phyloP scores from a whole-genome alignment of 2,888 invertebrate genomes.

The Deilephila elpenor region DNA sequence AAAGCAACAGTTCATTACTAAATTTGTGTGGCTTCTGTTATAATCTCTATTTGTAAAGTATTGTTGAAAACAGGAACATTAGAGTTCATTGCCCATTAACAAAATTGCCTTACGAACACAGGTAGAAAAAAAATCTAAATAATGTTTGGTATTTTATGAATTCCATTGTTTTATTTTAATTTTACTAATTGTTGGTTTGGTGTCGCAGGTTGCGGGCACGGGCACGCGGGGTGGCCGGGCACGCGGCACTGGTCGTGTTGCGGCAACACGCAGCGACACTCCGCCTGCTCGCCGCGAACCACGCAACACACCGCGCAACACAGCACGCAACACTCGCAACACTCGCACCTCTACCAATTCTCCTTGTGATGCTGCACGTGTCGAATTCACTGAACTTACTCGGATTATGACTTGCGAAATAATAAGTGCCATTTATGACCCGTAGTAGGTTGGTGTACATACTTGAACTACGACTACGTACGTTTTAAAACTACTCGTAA shows the following conservation, averaged over 20 bases:
- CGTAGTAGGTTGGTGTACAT: too few relatives aligned
- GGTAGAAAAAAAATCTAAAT: too few relatives aligned
- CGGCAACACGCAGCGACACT: conserved; percentile 86
- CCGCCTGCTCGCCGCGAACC: conserved; percentile 80
- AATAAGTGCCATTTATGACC: background rate
- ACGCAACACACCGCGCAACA: background rate
- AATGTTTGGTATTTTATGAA: too few relatives aligned
- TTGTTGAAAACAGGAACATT: too few relatives aligned
- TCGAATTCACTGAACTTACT: conserved; percentile 38
- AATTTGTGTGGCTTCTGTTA: too few relatives aligned
- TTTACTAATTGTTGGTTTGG: background rate
- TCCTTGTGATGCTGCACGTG: conserved; percentile 65
- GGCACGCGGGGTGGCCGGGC: conserved; percentile 92
- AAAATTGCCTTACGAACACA: too few relatives aligned
- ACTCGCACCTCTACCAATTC: conserved; percentile 79
- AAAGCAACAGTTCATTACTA: too few relatives aligned
- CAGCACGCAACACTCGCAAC: background rate
- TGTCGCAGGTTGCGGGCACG: conserved; percentile 89
- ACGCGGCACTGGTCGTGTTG: conserved; percentile 93
- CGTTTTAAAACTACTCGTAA: too few relatives aligned
- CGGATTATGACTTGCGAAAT: background rate
- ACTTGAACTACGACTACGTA: too few relatives aligned
- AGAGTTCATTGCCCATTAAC: too few relatives aligned
- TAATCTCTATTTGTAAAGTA: too few relatives aligned
- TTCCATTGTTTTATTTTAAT: too few relatives aligned